phyloP scores from a whole-genome alignment of 2,797 vertebrate genomes.

The Benthosema pterotum region DNA sequence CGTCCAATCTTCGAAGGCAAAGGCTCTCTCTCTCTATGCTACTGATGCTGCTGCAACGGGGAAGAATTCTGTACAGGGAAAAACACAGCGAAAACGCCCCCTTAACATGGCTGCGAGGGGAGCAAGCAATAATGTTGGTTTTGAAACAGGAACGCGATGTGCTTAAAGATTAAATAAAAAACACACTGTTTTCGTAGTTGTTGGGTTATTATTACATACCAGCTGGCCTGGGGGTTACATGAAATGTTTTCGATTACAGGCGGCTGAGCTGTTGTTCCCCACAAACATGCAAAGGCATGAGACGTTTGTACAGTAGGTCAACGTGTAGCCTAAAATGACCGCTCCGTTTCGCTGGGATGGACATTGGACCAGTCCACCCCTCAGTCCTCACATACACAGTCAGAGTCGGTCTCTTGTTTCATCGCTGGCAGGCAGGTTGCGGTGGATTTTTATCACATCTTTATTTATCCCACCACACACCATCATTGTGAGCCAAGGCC shows the following conservation, averaged over 20 bases:
- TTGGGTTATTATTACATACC: neutral
- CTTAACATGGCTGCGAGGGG: conserved; percentile 43
- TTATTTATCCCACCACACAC: no score
- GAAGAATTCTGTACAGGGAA: conserved; percentile 65
- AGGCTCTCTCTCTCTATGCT: conserved; percentile 75
- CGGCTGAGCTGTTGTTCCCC: neutral
- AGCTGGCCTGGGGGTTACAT: neutral
- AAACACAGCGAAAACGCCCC: conserved; percentile 60
- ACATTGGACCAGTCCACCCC: no score
- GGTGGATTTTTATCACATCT: no score
- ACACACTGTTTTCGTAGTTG: neutral
- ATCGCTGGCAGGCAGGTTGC: no score
- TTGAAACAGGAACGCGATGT: conserved; percentile 18
- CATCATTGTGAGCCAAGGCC: no score
- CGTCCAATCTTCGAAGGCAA: conserved; percentile 69
- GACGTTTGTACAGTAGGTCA: neutral
- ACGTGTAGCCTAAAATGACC: neutral
- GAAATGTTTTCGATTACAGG: neutral
- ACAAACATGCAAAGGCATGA: neutral
- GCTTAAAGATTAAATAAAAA: neutral
- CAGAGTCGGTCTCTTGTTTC: neutral
- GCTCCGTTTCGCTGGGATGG: neutral
- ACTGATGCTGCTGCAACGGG: conserved; percentile 79
- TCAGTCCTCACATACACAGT: no score
- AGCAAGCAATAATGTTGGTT: conserved; percentile 4